A percentile compares a stretch with the other conserved stretches of the same genome.
Conservation (phyloP, 2,888 invertebrate genomes). For the Napeogenes inachia region DNA sequence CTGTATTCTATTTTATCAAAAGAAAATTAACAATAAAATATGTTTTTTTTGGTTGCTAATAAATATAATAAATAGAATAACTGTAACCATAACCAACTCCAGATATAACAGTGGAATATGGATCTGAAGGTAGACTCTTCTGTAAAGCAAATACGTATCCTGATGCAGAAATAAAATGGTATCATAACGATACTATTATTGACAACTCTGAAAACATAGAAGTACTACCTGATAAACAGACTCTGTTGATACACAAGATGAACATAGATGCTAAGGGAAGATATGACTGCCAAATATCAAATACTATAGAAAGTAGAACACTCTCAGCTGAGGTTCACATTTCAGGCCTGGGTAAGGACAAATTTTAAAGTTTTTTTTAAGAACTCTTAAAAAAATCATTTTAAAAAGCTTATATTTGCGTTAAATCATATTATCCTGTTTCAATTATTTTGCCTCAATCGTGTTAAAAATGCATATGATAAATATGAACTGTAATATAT, state of each 20-base stretch:
- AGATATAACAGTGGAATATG: conserved; percentile 57
- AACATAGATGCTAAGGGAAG: conserved; percentile 46
- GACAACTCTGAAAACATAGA: conserved; percentile 36
- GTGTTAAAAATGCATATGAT: neutral
- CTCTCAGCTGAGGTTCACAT: conserved; percentile 44
- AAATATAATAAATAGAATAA: no score
- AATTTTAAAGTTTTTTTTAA: no score
- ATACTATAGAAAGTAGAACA: conserved; percentile 38
- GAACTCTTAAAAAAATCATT: no score
- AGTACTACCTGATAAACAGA: conserved; percentile 38
- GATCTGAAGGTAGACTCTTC: conserved; percentile 43
- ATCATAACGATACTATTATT: conserved; percentile 46
- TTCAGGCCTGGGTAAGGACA: conserved; percentile 54
- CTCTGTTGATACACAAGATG: conserved; percentile 53
- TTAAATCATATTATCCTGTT: neutral
- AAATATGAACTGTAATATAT: neutral
- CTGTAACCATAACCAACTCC: conserved; percentile 24
- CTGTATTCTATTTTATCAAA: no score
- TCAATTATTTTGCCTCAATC: no score
- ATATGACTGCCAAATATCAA: conserved; percentile 51
- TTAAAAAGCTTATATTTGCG: conserved; percentile 7
- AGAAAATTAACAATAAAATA: neutral
- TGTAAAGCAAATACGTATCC: conserved; percentile 61
- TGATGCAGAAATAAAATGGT: conserved; percentile 53
- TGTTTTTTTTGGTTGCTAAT: neutral